These are phyloP conservation scores for Neotoma lepida DNA, from an alignment of 2,113 vertebrate species.

Conservation along the genomic window DNA sequence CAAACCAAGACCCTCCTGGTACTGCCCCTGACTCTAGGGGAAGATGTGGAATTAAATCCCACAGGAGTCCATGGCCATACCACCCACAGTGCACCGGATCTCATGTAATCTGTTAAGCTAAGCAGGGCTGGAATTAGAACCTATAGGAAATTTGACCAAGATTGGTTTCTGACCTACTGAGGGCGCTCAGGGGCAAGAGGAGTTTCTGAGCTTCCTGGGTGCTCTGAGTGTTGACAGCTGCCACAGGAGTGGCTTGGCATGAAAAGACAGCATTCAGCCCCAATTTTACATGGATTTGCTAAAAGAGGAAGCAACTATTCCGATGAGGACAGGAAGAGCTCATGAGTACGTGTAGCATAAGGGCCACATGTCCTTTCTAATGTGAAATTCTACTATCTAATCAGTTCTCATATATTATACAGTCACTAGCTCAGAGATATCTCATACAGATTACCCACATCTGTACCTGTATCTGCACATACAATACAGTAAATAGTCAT, in stretches of 20 bases:
- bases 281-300: not conserved
- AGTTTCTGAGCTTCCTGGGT: not conserved
- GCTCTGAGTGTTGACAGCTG: not conserved
- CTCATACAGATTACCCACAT: not conserved
- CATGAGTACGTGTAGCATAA: fast-evolving
- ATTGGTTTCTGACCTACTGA: not conserved
- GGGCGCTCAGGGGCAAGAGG: not conserved
- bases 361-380: not conserved
- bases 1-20: fast-evolving
- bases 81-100: not conserved
- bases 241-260: not conserved
- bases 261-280: not conserved
- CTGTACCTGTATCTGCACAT: not conserved
- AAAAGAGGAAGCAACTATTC: not conserved
- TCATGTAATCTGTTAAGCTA: not conserved
- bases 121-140: not conserved
- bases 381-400: not conserved
- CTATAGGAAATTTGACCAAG: not conserved
- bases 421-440: not conserved
- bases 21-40: not conserved
- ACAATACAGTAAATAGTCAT: not conserved
- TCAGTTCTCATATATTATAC: not conserved
- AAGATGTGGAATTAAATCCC: not conserved
- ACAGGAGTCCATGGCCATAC: not conserved
- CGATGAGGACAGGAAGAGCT: not conserved